A percentile compares a stretch with the other conserved stretches of the same genome.
Conservation (phyloP, 1,140 invertebrate species). For the Sipha flava region DNA sequence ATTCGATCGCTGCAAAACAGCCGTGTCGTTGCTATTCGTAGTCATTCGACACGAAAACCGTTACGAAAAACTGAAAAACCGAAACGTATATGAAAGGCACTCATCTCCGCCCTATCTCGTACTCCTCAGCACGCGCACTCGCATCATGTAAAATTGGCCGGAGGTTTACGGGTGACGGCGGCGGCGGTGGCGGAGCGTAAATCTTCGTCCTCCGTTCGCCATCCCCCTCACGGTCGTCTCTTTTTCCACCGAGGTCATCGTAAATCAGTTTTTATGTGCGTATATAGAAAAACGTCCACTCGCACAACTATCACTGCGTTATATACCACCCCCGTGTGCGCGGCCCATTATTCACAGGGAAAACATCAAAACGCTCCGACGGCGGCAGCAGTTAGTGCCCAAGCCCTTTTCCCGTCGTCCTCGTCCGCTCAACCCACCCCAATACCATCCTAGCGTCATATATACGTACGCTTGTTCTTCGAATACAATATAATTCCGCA, state of each 20-base stretch:
- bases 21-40: too few species aligned
- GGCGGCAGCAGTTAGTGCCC: slow-evolving; percentile 25
- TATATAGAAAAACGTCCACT: slow-evolving; percentile 18
- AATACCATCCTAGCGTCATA: too few species aligned
- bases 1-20: too few species aligned
- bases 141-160: neutral
- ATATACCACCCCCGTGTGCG: neutral
- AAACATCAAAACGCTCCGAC: slow-evolving; percentile 18
- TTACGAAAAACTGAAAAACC: too few species aligned
- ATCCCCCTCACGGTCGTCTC: neutral
- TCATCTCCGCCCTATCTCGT: too few species aligned
- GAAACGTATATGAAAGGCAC: too few species aligned
- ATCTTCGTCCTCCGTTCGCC: neutral
- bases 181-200: neutral
- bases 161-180: too few species aligned
- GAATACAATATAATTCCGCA: neutral
- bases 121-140: neutral
- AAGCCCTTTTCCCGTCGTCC: neutral
- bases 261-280: slow-evolving; percentile 30
- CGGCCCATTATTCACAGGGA: slow-evolving; percentile 18
- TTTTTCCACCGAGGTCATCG: slow-evolving; percentile 17
- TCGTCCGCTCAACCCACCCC: too few species aligned
- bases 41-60: too few species aligned
- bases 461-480: neutral
- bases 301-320: slow-evolving; percentile 6